Percentiles rank a stretch among this genome's conserved stretches.
Evolutionary conservation across 2,113 vertebrate species (phyloP).

Genomic region (Polypterus senegalus): DNA sequence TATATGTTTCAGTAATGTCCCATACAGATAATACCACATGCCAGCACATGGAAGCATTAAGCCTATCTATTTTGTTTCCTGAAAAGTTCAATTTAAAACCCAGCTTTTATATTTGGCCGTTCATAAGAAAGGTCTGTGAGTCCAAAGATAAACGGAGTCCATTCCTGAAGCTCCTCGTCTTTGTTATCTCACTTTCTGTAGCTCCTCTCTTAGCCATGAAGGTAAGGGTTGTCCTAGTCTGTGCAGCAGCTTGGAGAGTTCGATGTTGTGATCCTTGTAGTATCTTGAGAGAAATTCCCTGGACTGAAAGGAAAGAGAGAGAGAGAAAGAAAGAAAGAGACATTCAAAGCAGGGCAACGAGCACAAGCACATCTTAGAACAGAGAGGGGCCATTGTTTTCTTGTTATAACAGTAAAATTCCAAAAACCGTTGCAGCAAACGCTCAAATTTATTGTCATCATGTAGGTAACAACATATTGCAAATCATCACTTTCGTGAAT

Average conservation of each 20-base stretch:
- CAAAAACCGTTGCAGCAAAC: too few species aligned
- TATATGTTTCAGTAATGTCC: constrained; percentile 7
- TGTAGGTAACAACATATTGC: too few species aligned
- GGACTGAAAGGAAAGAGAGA: constrained; percentile 49
- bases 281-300: constrained; percentile 81
- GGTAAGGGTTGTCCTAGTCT: constrained; percentile 83
- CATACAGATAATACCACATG: constrained; percentile 31
- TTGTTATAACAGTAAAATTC: too few species aligned
- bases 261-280: constrained; percentile 90
- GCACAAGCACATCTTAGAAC: background rate
- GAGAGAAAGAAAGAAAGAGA: background rate
- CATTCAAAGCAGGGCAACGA: background rate
- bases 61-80: constrained; percentile 24
- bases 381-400: background rate
- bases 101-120: background rate
- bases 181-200: constrained; percentile 85
- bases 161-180: constrained; percentile 22
- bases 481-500: too few species aligned
- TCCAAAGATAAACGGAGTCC: constrained; percentile 27
- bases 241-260: constrained; percentile 87
- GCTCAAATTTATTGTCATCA: too few species aligned
- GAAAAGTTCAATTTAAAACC: constrained; percentile 30
- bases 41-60: constrained; percentile 48
- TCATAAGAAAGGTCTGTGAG: constrained; percentile 24
- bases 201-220: constrained; percentile 88